These are phyloP conservation scores for Frieseomelitta varia DNA, from an alignment of 1,140 invertebrate genomes.

Conservation along the genomic window DNA sequence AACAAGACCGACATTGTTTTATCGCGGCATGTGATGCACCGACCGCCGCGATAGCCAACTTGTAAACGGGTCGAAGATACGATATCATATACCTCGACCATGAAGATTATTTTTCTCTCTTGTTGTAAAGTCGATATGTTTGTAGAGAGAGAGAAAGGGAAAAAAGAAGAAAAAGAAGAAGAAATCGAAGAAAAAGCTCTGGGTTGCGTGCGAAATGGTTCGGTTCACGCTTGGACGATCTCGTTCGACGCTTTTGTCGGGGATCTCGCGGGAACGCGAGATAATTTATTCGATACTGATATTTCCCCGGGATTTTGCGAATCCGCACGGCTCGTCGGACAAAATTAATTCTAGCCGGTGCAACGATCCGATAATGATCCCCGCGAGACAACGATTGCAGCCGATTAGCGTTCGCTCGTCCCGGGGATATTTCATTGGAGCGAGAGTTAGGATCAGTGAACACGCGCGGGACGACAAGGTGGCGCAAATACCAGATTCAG, in stretches of 20 bases:
- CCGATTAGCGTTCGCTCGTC: slow-evolving; percentile 15
- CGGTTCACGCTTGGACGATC: background rate
- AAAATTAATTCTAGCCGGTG: slow-evolving; percentile 24
- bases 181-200: background rate
- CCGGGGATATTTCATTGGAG: slow-evolving; percentile 30
- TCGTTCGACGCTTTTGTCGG: background rate
- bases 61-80: slow-evolving; percentile 51
- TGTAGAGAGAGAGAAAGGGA: background rate
- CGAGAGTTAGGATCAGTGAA: slow-evolving; percentile 35
- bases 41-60: slow-evolving; percentile 48
- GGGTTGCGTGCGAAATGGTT: slow-evolving; percentile 5
- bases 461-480: background rate
- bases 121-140: slow-evolving; percentile 9
- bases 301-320: slow-evolving; percentile 15
- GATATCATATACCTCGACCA: background rate
- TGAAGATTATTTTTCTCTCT: background rate
- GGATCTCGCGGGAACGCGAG: background rate
- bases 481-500: slow-evolving; percentile 9
- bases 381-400: slow-evolving; percentile 24
- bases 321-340: background rate
- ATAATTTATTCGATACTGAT: background rate
- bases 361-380: slow-evolving; percentile 45
- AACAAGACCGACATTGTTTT: slow-evolving; percentile 66
- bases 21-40: slow-evolving; percentile 40
- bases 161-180: too few species aligned